These are phyloP conservation scores for Myodes glareolus DNA, from an alignment of 2,113 vertebrate species.

Conservation along the genomic window DNA sequence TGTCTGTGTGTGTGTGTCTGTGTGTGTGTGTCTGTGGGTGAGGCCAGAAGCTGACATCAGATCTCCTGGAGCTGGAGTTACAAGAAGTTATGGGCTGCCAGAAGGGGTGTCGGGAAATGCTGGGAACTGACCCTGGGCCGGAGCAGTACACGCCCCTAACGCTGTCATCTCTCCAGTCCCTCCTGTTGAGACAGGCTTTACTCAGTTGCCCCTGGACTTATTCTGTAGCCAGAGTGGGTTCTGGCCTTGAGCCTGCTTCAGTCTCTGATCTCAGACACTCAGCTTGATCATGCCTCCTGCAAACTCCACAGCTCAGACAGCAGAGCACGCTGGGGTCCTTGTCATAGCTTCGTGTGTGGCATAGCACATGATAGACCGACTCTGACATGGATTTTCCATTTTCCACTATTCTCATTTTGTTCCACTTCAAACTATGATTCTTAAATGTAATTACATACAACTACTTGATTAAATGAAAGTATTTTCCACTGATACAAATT, in stretches of 20 bases:
- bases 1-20: too few species aligned
- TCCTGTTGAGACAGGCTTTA: neutral
- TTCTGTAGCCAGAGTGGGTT: neutral
- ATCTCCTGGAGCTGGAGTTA: neutral
- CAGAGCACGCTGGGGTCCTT: neutral
- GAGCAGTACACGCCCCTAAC: neutral
- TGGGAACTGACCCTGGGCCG: neutral
- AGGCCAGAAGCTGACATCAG: neutral
- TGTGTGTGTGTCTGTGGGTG: neutral
- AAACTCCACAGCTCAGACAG: neutral
- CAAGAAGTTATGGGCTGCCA: neutral
- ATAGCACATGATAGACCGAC: neutral
- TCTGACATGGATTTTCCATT: slow-evolving; percentile 64
- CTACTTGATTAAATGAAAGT: slow-evolving; percentile 63
- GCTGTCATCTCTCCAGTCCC: neutral
- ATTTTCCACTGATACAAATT: slow-evolving; percentile 75
- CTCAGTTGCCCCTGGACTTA: neutral
- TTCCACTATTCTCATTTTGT: slow-evolving; percentile 43
- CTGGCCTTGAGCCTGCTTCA: neutral
- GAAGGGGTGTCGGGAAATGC: too few species aligned
- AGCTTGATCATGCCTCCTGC: neutral
- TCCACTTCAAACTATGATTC: slow-evolving; percentile 9
- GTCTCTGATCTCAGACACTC: neutral
- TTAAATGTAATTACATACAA: slow-evolving; percentile 34
- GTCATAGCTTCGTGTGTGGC: neutral